Percentiles rank a stretch among this genome's conserved stretches.
Evolutionary conservation across 2,888 invertebrate genomes (phyloP).

Genomic region (Perizoma flavofasciatum): DNA sequence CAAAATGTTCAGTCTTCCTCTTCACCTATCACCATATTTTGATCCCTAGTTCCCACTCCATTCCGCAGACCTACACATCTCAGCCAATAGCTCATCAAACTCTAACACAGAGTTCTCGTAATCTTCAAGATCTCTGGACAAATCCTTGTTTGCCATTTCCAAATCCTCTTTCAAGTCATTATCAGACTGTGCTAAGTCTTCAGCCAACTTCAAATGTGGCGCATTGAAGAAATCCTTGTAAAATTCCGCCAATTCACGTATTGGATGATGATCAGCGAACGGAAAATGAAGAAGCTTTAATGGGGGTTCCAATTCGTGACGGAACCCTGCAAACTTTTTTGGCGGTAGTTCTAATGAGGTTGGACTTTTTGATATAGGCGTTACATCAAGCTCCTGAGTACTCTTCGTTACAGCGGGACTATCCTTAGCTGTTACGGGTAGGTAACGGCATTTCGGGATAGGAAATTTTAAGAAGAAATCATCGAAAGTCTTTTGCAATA

Average conservation of each 20-base stretch:
- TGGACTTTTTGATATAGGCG: constrained; percentile 64
- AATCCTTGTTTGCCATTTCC: constrained; percentile 76
- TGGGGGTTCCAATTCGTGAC: constrained; percentile 85
- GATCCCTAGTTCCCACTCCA: constrained; percentile 77
- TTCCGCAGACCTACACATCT: constrained; percentile 87
- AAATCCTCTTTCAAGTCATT: constrained; percentile 55
- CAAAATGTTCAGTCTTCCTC: constrained; percentile 25
- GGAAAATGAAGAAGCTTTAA: constrained; percentile 89
- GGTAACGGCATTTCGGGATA: constrained; percentile 67
- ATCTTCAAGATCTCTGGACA: constrained; percentile 88
- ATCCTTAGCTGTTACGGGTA: constrained; percentile 45
- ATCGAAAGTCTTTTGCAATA: constrained; percentile 61
- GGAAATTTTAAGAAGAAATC: constrained; percentile 70
- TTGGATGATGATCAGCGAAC: constrained; percentile 88
- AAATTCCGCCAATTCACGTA: constrained; percentile 90
- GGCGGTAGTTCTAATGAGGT: constrained; percentile 72
- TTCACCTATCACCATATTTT: constrained; percentile 5
- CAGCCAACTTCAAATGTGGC: constrained; percentile 69
- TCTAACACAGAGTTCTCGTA: constrained; percentile 90
- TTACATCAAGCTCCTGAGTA: constrained; percentile 65
- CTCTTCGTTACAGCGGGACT: constrained; percentile 58
- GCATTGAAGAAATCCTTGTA: constrained; percentile 92
- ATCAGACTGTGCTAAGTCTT: constrained; percentile 47
- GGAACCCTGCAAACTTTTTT: constrained; percentile 71
- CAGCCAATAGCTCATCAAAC: constrained; percentile 90